These are phyloP conservation scores for Ruditapes philippinarum DNA, from an alignment of 1,140 invertebrate genomes.

Conservation along the genomic window DNA sequence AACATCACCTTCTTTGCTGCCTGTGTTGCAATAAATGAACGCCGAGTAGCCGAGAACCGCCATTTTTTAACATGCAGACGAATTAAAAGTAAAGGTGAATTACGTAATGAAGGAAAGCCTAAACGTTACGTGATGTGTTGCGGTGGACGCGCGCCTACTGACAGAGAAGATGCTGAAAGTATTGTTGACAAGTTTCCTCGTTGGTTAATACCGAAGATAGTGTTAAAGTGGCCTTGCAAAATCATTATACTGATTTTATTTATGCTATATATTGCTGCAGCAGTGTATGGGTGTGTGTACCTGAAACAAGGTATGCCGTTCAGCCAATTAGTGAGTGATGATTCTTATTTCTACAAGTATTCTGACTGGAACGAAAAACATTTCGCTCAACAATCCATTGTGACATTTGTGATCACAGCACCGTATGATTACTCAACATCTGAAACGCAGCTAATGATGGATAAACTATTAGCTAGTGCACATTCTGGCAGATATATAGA, in stretches of 20 bases:
- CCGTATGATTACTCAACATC: conserved; percentile 25
- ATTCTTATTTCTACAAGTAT: conserved; percentile 80
- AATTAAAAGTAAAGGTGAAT: neutral
- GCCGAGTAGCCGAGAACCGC: conserved; percentile 40
- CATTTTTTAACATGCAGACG: conserved; percentile 61
- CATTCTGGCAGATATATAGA: conserved; percentile 28
- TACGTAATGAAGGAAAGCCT: neutral
- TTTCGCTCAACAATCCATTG: conserved; percentile 25
- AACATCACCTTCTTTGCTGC: conserved; percentile 63
- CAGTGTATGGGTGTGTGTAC: conserved; percentile 94
- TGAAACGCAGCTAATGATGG: neutral
- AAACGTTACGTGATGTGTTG: conserved; percentile 20
- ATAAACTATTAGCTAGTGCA: conserved; percentile 6
- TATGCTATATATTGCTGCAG: conserved; percentile 93
- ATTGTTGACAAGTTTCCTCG: conserved; percentile 52
- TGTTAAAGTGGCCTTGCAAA: conserved; percentile 88
- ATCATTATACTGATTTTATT: conserved; percentile 92
- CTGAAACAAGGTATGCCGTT: conserved; percentile 95
- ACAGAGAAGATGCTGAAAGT: conserved; percentile 46
- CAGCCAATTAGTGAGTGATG: conserved; percentile 83
- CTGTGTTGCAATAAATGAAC: conserved; percentile 62
- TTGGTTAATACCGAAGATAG: conserved; percentile 47
- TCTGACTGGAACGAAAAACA: conserved; percentile 31
- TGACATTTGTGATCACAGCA: conserved; percentile 49
- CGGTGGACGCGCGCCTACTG: neutral